phyloP scores from a whole-genome alignment of 2,113 vertebrate genomes.

The Tursiops truncatus region DNA sequence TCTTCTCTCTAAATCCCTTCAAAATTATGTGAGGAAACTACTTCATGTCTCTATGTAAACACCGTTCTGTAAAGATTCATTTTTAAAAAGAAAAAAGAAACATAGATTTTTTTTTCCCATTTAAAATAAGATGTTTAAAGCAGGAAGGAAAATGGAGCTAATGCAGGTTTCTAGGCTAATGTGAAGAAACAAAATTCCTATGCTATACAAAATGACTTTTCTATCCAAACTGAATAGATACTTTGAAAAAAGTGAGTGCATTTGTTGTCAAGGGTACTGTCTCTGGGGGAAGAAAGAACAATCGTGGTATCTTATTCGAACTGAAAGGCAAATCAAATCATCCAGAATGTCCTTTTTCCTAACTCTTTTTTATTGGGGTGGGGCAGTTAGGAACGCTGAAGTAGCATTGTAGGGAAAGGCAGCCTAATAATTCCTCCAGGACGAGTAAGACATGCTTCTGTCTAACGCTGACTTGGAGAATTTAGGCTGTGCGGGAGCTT shows the following conservation, averaged over 20 bases:
- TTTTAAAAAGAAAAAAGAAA: conserved; percentile 11
- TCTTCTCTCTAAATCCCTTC: conserved; percentile 35
- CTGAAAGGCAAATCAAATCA: not conserved
- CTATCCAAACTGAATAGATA: not conserved
- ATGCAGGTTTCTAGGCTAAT: not conserved
- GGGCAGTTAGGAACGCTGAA: not conserved
- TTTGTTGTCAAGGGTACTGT: not conserved
- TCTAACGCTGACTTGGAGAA: not conserved
- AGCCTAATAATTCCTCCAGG: not conserved
- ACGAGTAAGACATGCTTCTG: not conserved
- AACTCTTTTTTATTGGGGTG: fast-evolving
- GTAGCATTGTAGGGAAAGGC: not conserved
- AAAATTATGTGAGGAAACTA: not conserved
- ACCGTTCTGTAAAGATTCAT: not conserved
- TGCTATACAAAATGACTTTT: not conserved
- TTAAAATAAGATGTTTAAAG: not conserved
- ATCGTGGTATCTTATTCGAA: not conserved
- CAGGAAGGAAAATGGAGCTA: not conserved
- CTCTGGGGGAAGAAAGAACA: not conserved
- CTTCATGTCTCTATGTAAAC: not conserved
- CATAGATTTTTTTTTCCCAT: not conserved
- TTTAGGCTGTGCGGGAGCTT: not conserved
- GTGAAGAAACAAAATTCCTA: not conserved
- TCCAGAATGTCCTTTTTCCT: not conserved
- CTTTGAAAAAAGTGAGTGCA: not conserved